Base-by-base conservation (phyloP, 1,140 invertebrate species). In the Galleria mellonella region DNA sequence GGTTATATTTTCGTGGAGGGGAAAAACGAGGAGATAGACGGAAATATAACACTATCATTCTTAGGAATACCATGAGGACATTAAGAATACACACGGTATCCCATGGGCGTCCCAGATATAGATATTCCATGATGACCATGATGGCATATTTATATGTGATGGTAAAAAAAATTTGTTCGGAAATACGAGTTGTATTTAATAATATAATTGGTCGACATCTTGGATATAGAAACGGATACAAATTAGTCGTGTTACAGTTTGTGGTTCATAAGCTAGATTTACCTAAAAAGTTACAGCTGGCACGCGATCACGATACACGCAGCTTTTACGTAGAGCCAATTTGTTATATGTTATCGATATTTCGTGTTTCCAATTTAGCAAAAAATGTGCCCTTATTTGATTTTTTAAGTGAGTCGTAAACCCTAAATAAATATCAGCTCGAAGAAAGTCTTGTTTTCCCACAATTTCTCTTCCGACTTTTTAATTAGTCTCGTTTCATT, bases 401-500 rank as follows among this genome's bases (percentile, higher is more conserved):
- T 23, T 3, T 23, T 23, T 2, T 23, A 23, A 37, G 17, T 37
- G 35, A 37, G 35, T n/a, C n/a, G 47, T 32, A 17, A 41, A 27
- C 32, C 31, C 11, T 44, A 55, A 49, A 51, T 53, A 62, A 57
- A 51, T 54, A 42, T 32, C 47, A 49, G 36, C 43, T 37, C 27
- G 49, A 41, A 49, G 51, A 43, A 45, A 62, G 41, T 36, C 46
- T 43, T 65, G 55, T 69, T 69, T 60, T 55, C 43, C 41, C 45
- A 55, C 53, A 61, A 58, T 68, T 65, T 65, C 58, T 51, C 61
- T 55, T 47, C 47, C 46, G 48, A 63, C 52, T 62, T 68, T 65
- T 72, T 73, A 75, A 72, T 74, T 72, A 70, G 56, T 57, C 47
- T 51, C 56, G 54, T 69, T 75, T 74, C 62, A 70, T 72, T 73